These are phyloP conservation scores for Danionella dracula DNA, from an alignment of 2,797 vertebrate genomes.

Conservation along the genomic window DNA sequence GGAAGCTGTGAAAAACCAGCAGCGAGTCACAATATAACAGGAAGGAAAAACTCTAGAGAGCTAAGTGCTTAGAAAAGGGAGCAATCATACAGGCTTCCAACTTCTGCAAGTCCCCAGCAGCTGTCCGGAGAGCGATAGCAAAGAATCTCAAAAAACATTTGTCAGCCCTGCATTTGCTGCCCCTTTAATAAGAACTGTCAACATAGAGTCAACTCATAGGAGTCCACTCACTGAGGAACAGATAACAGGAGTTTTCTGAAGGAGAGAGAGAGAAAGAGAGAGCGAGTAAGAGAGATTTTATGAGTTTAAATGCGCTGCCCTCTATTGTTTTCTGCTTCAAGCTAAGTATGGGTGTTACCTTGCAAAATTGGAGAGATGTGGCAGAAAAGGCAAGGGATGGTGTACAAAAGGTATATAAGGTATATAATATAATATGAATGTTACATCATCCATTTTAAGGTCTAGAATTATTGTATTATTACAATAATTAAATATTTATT, in stretches of 20 bases:
- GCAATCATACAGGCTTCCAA: neutral
- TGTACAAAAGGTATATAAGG: no score
- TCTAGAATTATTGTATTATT: no score
- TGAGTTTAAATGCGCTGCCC: no score
- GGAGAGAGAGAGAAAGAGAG: constrained; percentile 18
- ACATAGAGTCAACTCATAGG: constrained; percentile 15
- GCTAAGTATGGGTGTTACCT: no score
- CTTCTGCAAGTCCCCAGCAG: neutral
- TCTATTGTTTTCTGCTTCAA: no score
- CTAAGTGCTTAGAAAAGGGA: constrained; percentile 2
- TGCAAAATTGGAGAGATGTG: no score
- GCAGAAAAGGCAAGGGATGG: no score
- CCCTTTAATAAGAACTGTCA: constrained; percentile 39
- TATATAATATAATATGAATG: no score
- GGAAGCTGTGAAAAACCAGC: neutral
- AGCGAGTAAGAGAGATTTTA: no score
- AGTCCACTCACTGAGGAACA: constrained; percentile 16
- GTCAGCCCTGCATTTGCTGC: constrained; percentile 19
- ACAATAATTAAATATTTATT: no score
- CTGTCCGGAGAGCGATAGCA: constrained; percentile 1
- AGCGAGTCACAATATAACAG: neutral
- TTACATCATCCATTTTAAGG: no score
- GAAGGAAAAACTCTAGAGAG: neutral
- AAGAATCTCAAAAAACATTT: constrained; percentile 33
- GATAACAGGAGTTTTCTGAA: constrained; percentile 26